phyloP scores from a whole-genome alignment of 2,888 invertebrate species.

The Tetragnatha montana region DNA sequence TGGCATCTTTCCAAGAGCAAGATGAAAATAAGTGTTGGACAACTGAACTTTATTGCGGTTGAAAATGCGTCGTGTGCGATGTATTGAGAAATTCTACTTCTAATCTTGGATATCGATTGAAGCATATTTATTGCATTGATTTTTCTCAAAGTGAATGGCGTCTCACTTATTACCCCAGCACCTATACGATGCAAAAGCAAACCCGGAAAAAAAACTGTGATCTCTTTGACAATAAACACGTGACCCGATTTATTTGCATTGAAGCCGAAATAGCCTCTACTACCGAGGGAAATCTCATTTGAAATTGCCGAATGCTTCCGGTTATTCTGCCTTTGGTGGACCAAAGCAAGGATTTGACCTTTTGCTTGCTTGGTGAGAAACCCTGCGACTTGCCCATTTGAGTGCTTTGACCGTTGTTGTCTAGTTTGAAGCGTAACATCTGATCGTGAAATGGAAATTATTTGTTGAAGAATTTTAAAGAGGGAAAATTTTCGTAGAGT shows the following conservation, averaged over 20 bases:
- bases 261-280: constrained; percentile 18
- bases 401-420: background rate
- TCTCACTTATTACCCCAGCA: background rate
- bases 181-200: constrained; percentile 2
- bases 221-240: constrained; percentile 45
- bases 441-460: background rate
- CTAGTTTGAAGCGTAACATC: background rate
- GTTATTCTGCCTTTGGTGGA: constrained; percentile 16
- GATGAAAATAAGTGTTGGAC: background rate
- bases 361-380: background rate
- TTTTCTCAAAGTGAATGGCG: background rate
- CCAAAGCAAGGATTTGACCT: constrained; percentile 28
- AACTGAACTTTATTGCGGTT: background rate
- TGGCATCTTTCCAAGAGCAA: background rate
- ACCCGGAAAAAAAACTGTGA: constrained; percentile 34
- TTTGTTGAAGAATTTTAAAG: background rate
- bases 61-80: no score
- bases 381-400: background rate
- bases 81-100: background rate
- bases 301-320: constrained; percentile 11
- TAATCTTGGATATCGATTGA: background rate
- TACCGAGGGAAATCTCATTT: background rate
- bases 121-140: no score
- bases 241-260: constrained; percentile 50
- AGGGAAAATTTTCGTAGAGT: no score